Conservation (phyloP, 2,113 vertebrate genomes). For the Syngnathus typhle region DNA sequence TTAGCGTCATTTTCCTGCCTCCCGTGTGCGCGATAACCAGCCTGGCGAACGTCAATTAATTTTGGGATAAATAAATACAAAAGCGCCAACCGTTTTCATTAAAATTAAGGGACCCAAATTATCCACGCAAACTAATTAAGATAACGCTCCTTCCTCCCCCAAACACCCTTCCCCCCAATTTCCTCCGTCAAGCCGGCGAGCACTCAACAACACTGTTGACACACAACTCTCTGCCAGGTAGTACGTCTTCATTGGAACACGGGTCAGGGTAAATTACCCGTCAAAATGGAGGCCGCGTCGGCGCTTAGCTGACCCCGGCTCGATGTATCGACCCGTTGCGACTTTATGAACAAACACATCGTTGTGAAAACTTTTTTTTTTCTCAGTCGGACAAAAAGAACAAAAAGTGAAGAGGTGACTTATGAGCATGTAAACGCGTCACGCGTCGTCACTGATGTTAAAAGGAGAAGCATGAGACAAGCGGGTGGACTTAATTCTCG, state of each 20-base stretch:
- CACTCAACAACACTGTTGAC: conserved; percentile 64
- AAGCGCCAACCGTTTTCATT: conserved; percentile 65
- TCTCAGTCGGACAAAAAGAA: background rate
- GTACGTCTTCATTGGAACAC: conserved; percentile 44
- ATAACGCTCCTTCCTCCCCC: conserved; percentile 35
- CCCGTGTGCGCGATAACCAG: conserved; percentile 59
- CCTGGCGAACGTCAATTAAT: conserved; percentile 65
- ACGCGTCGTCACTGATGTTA: background rate
- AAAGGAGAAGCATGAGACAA: background rate
- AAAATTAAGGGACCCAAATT: conserved; percentile 73
- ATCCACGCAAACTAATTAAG: conserved; percentile 72
- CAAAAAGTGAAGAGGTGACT: background rate
- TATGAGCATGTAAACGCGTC: background rate
- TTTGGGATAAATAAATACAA: conserved; percentile 72
- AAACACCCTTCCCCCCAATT: too few relatives aligned
- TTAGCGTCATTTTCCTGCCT: conserved; percentile 64
- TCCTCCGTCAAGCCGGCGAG: background rate
- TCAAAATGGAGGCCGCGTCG: conserved; percentile 8
- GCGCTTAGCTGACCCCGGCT: conserved; percentile 21
- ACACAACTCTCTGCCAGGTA: conserved; percentile 44
- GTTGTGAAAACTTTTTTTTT: background rate
- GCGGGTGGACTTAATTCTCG: conserved; percentile 5
- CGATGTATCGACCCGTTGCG: conserved; percentile 23
- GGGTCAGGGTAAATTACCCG: conserved; percentile 28
- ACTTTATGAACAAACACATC: conserved; percentile 5